Percentiles rank a stretch among this genome's conserved stretches.
Conservation (phyloP, 2,797 vertebrate genomes). For the Telmatherina bonti region DNA sequence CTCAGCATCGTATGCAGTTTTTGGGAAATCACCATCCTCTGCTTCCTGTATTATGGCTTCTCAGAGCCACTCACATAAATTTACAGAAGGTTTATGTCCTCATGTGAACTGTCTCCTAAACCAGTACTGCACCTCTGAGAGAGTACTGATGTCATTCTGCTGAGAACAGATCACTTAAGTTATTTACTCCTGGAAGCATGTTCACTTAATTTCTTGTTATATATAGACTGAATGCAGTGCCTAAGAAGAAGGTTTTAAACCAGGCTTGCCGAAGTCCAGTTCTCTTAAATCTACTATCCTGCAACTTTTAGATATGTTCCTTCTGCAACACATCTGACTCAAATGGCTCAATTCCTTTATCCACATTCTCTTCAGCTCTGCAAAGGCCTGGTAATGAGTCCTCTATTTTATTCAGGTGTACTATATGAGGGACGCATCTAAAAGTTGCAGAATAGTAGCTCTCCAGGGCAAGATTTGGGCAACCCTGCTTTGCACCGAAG, state of each 20-base stretch:
- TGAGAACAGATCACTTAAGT: constrained; percentile 39
- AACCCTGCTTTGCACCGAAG: constrained; percentile 8
- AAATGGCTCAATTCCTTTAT: no score
- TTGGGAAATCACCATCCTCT: constrained; percentile 53
- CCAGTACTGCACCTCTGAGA: constrained; percentile 29
- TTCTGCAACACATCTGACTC: no score
- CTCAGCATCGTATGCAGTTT: constrained; percentile 45
- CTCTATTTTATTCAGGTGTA: no score
- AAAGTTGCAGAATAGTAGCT: no score
- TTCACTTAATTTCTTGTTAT: constrained; percentile 42
- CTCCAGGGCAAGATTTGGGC: no score
- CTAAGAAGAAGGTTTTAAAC: constrained; percentile 27
- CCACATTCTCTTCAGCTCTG: no score
- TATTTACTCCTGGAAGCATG: constrained; percentile 33
- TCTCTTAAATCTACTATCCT: no score
- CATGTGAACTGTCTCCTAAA: constrained; percentile 52
- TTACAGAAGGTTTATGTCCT: constrained; percentile 58
- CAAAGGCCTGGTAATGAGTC: no score
- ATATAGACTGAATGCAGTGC: constrained; percentile 26
- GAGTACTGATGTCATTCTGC: constrained; percentile 11
- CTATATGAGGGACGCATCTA: no score
- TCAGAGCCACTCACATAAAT: constrained; percentile 58
- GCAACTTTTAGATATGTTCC: no score
- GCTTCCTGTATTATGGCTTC: constrained; percentile 40
- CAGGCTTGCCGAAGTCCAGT: no score